Evolutionary conservation across 2,113 vertebrate genomes (phyloP).

Genomic region (Rhynchomys soricoides): DNA sequence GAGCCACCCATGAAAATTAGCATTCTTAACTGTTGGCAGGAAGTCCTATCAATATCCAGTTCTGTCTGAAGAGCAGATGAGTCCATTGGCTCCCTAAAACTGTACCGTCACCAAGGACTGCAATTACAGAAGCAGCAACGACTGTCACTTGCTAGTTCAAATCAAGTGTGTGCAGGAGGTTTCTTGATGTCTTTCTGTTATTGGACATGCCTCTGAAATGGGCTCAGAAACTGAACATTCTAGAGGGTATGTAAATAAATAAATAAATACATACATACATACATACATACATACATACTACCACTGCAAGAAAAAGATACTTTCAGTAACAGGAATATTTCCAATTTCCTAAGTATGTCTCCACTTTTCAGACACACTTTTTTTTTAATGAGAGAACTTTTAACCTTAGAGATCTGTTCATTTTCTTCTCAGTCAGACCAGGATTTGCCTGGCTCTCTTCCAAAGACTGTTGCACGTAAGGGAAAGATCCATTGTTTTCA

Average conservation of each 20-base stretch:
- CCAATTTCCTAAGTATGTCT: conserved; percentile 28
- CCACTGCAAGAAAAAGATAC: not conserved
- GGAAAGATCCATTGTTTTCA: not conserved
- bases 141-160: not conserved
- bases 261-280: too few relatives aligned
- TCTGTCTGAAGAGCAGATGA: not conserved
- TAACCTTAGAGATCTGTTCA: not conserved
- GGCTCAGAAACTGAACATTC: not conserved
- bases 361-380: not conserved
- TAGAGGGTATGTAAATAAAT: not conserved
- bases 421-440: conserved; percentile 10
- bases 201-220: not conserved
- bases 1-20: not conserved
- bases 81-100: not conserved
- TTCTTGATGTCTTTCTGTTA: not conserved
- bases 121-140: not conserved
- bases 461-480: not conserved
- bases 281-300: not conserved
- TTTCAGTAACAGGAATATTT: not conserved
- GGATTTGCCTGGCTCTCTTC: not conserved
- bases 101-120: not conserved
- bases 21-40: not conserved
- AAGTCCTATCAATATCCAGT: not conserved
- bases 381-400: not conserved
- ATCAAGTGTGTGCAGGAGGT: not conserved